Percentiles rank a stretch among this genome's conserved stretches.
Conservation (phyloP, 2,888 invertebrate species). For the Apodemia mormo region DNA sequence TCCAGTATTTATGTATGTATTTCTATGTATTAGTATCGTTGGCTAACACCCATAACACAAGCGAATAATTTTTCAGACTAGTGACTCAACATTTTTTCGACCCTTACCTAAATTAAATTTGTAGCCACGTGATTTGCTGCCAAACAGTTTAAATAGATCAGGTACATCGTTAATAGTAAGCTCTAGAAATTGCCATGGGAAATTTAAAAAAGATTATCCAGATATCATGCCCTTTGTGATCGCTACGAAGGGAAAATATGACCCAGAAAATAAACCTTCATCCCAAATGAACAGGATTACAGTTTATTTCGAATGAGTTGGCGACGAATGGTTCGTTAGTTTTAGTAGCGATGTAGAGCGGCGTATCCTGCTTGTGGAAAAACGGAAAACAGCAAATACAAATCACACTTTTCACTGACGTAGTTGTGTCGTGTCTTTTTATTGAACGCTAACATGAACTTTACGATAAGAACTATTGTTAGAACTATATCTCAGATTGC, state of each 20-base stretch:
- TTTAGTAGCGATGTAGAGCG: conserved; percentile 35
- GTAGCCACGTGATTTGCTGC: not conserved
- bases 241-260: no score
- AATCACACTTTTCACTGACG: conserved; percentile 57
- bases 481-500: no score
- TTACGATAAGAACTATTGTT: conserved; percentile 9
- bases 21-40: no score
- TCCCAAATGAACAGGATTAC: conserved; percentile 57
- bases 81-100: not conserved
- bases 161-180: not conserved
- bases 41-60: no score
- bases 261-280: conserved; percentile 19
- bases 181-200: not conserved
- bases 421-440: conserved; percentile 27
- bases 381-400: conserved; percentile 69
- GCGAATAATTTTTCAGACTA: no score
- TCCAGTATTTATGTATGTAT: no score
- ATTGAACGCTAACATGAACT: conserved; percentile 6
- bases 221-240: no score
- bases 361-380: conserved; percentile 62
- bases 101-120: not conserved
- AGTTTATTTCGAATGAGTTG: conserved; percentile 61
- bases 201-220: no score
- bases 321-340: conserved; percentile 71
- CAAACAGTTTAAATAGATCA: not conserved